Evolutionary conservation across 1,140 invertebrate genomes (phyloP), one percentile per base, ranked within the genome.

Genomic region (Drosophila erecta): DNA sequence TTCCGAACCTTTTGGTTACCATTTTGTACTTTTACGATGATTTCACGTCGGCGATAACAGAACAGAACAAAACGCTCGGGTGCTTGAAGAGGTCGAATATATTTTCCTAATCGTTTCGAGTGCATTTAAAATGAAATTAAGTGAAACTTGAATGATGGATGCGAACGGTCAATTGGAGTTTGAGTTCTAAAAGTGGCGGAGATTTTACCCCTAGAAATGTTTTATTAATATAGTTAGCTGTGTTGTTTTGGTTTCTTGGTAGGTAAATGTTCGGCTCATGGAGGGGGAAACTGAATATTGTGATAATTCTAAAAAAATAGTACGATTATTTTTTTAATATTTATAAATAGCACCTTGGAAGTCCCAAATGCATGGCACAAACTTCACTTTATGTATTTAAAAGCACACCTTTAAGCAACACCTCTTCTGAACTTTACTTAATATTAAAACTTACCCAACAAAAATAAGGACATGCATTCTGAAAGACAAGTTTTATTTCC

Each of bases 51-150:
- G 11, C 66, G 66, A 71, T 81, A 81, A 55, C 57, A 47, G 56
- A 81, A 55, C 57, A 47, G 56, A 75, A 80, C 66, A 75, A 76
- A 81, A 57, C 65, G 57, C 51, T 81, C 37, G 33, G 44, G 60
- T 43, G 64, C 22, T 22, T 61, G 47, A 49, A n/a, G 43, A 41
- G 65, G 43, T 71, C 65, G 51, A 47, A 40, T 43, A 40, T 43
- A 27, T 35, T 46, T 40, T 56, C 41, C 49, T 69, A 40, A 47
- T 70, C 43, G 51, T 30, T 37, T 81, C 64, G 57, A 81, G 66
- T 81, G 78, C 76, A 79, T 79, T 79, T 79, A 75, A 79, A 79
- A 72, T 69, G 66, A 81, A 81, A 81, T 81, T 81, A 35, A 69
- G 56, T 40, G 24, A 40, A 30, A 10, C 30, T 30, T 30, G 8